These are phyloP conservation scores for Microtus ochrogaster DNA, from an alignment of 2,113 vertebrate species.

Conservation along the genomic window DNA sequence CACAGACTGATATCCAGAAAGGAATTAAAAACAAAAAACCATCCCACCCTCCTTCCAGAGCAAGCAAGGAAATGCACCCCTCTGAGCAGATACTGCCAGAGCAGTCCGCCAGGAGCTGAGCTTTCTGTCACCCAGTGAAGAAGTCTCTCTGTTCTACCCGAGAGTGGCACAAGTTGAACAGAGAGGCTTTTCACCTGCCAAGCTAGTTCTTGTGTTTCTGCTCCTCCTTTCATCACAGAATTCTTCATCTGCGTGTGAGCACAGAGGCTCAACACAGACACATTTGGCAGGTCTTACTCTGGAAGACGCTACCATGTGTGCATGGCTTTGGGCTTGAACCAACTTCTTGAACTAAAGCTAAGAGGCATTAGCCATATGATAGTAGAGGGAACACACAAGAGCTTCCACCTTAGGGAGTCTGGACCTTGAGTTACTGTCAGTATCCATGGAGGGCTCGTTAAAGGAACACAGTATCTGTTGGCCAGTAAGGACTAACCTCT, in stretches of 20 bases:
- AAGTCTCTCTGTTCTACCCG: not conserved
- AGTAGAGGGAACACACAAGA: not conserved
- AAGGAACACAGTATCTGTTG: not conserved
- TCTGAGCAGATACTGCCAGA: not conserved
- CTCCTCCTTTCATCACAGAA: not conserved
- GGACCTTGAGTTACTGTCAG: not conserved
- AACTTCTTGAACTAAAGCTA: not conserved
- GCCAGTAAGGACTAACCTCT: constrained; percentile 1
- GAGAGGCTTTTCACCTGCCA: not conserved
- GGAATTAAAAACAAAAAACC: not conserved
- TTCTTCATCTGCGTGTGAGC: not conserved
- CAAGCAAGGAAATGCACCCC: not conserved
- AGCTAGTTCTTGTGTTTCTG: not conserved
- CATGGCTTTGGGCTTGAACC: not conserved
- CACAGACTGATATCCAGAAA: constrained; percentile 24
- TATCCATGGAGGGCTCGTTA: not conserved
- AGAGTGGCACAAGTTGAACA: not conserved
- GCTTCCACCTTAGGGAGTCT: not conserved
- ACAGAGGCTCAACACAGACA: not conserved
- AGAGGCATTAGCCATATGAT: not conserved
- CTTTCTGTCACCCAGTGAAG: not conserved
- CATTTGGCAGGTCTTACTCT: not conserved
- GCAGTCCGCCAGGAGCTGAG: not conserved
- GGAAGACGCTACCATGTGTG: not conserved
- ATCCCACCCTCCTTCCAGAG: not conserved